Percentiles rank a stretch among this genome's conserved stretches.
Conservation (phyloP, 2,113 vertebrate species). For the Todiramphus chloris region DNA sequence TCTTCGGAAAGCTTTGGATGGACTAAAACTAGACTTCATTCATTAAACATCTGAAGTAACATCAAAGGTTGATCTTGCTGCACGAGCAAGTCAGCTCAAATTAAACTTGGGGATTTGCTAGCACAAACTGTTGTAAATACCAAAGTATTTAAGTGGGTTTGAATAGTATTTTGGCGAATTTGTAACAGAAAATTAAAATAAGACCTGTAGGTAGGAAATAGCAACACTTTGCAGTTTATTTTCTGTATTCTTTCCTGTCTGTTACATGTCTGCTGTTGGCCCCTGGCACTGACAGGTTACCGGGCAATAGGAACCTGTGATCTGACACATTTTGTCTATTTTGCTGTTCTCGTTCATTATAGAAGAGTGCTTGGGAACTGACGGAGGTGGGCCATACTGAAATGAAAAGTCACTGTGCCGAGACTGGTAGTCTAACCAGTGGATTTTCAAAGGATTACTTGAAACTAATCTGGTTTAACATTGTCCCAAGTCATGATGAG, state of each 20-base stretch:
- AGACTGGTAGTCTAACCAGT: neutral
- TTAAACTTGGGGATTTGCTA: neutral
- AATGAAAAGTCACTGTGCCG: neutral
- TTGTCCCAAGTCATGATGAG: rapidly evolving
- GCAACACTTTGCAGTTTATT: neutral
- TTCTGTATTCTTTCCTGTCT: neutral
- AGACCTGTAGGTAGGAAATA: neutral
- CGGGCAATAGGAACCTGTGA: neutral
- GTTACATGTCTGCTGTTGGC: neutral
- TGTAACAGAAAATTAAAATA: neutral
- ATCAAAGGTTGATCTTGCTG: neutral
- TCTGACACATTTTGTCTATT: neutral
- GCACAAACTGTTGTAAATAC: neutral
- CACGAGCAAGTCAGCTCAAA: neutral
- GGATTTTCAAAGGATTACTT: neutral
- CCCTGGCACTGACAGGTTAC: neutral
- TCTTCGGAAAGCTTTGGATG: neutral
- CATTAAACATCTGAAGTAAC: neutral
- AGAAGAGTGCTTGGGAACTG: neutral
- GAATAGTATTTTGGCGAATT: neutral
- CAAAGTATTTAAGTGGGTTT: neutral
- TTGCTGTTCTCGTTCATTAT: neutral
- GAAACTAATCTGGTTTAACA: neutral
- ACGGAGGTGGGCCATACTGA: neutral
- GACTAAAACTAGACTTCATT: neutral